Conservation (phyloP, 37 sponge, comb jelly and placozoan species). For the Ianthella basta region DNA sequence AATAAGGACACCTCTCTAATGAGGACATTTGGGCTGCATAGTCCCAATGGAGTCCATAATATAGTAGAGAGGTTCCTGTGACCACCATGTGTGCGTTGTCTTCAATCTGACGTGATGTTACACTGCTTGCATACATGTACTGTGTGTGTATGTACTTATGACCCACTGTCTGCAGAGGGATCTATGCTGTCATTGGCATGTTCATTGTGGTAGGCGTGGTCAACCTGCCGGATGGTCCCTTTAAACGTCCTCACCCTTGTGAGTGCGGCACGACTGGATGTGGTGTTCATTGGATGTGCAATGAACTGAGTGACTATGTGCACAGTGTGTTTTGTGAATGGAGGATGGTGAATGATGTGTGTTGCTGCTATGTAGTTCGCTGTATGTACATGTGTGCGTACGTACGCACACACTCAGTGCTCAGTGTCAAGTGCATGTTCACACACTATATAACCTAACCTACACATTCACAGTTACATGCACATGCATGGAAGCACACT, state of each 20-base stretch:
- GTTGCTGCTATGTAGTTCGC: too few relatives aligned
- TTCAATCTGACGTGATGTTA: too few relatives aligned
- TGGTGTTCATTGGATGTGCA: too few relatives aligned
- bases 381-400: background rate
- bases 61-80: too few relatives aligned
- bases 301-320: too few relatives aligned
- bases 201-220: conserved; percentile 84
- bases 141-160: background rate
- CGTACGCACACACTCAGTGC: background rate
- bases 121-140: too few relatives aligned
- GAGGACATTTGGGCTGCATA: too few relatives aligned
- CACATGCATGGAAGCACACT: conserved; percentile 43
- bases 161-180: conserved; percentile 48
- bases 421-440: background rate
- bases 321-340: too few relatives aligned
- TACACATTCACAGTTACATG: background rate
- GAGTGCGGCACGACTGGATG: background rate
- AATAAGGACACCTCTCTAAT: too few relatives aligned
- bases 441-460: background rate
- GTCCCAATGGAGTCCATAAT: too few relatives aligned
- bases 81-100: too few relatives aligned
- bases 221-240: conserved; percentile 89
- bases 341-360: too few relatives aligned
- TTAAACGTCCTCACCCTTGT: conserved; percentile 85
- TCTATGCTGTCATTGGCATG: conserved; percentile 66